Conservation (phyloP, 2,797 vertebrate species). For the Triplophysa yarkandensis region DNA sequence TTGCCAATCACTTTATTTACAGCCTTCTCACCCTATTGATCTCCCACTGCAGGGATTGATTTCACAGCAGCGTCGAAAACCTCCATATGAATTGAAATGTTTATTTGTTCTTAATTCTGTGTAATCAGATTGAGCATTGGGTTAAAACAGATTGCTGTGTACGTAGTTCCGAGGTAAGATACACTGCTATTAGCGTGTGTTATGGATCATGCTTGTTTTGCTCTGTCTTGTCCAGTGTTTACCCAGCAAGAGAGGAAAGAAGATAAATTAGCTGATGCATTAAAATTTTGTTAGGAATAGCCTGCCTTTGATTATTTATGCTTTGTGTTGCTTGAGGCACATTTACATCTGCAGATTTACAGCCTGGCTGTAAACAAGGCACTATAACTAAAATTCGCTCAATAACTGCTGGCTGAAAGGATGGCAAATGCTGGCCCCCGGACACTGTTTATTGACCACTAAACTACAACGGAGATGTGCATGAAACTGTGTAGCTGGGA, state of each 20-base stretch:
- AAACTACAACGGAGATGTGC: constrained; percentile 56
- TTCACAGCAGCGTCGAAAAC: constrained; percentile 27
- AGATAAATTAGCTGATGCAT: constrained; percentile 53
- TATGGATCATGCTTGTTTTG: not conserved
- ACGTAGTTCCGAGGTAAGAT: not conserved
- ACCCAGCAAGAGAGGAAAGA: constrained; percentile 14
- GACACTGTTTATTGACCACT: constrained; percentile 61
- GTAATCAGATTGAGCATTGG: constrained; percentile 17
- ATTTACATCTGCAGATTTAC: constrained; percentile 64
- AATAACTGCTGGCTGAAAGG: constrained; percentile 58
- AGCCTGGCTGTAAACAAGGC: constrained; percentile 53
- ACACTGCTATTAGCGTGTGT: not conserved
- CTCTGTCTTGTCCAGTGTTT: constrained; percentile 30
- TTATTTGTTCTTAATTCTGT: constrained; percentile 32
- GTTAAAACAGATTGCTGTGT: not conserved
- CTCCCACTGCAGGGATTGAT: constrained; percentile 18
- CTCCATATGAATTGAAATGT: constrained; percentile 14
- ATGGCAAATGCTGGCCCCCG: constrained; percentile 52
- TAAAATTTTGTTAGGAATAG: constrained; percentile 52
- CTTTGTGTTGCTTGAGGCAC: constrained; percentile 54
- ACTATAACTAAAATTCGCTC: constrained; percentile 58
- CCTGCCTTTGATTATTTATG: constrained; percentile 61
- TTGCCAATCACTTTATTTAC: constrained; percentile 34
- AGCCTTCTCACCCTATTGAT: constrained; percentile 37
- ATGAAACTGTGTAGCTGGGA: constrained; percentile 21